These are phyloP conservation scores for Acromyrmex charruanus DNA, from an alignment of 1,140 invertebrate genomes.

Conservation along the genomic window DNA sequence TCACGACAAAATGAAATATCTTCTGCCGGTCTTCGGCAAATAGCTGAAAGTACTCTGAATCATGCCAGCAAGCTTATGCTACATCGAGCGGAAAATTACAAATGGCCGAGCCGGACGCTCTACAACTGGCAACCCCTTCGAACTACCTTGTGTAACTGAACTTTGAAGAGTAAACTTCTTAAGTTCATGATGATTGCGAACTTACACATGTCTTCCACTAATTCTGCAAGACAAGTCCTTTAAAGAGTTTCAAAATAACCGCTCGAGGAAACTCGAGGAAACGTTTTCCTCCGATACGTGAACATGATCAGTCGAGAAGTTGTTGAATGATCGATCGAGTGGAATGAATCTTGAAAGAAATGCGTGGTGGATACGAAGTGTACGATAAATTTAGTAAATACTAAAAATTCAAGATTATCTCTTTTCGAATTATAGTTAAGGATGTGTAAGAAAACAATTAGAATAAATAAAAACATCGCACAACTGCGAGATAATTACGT, in stretches of 20 bases:
- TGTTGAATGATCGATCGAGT: slow-evolving; percentile 38
- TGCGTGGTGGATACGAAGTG: background rate
- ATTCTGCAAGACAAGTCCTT: slow-evolving; percentile 36
- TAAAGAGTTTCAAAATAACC: slow-evolving; percentile 48
- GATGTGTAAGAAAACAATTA: background rate
- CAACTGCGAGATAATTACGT: background rate
- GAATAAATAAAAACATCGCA: background rate
- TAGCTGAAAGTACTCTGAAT: slow-evolving; percentile 77
- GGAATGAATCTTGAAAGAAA: slow-evolving; percentile 9
- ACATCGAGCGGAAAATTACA: slow-evolving; percentile 83
- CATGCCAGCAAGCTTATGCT: slow-evolving; percentile 79
- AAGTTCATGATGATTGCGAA: slow-evolving; percentile 45
- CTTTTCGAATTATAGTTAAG: background rate
- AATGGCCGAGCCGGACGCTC: slow-evolving; percentile 73
- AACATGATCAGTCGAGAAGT: slow-evolving; percentile 16
- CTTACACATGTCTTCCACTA: slow-evolving; percentile 47
- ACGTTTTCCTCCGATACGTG: slow-evolving; percentile 1
- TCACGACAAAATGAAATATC: slow-evolving; percentile 73
- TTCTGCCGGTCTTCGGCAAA: slow-evolving; percentile 68
- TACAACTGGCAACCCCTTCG: slow-evolving; percentile 75
- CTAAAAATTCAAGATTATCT: background rate
- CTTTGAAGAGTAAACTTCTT: slow-evolving; percentile 63
- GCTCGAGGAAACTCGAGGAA: background rate
- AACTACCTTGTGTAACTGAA: slow-evolving; percentile 51
- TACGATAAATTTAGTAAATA: background rate